Conservation (phyloP, 2,113 vertebrate species). For the Sebastes fasciatus region DNA sequence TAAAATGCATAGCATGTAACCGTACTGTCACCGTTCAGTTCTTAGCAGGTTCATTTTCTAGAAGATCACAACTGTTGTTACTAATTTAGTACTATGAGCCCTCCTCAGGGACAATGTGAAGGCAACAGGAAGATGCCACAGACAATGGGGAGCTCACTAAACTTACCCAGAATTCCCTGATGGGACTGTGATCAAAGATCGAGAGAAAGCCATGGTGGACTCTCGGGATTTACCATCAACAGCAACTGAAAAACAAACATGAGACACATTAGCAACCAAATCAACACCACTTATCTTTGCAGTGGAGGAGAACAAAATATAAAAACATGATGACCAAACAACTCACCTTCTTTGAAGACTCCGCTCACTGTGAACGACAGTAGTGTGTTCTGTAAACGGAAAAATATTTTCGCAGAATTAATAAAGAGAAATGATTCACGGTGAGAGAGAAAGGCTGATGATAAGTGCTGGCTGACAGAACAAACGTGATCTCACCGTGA, state of each 20-base stretch:
- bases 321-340: neutral
- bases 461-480: neutral
- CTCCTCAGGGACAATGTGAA: neutral
- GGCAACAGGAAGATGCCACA: neutral
- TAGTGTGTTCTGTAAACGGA: constrained; percentile 85
- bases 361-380: constrained; percentile 91
- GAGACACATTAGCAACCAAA: constrained; percentile 8
- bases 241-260: constrained; percentile 62
- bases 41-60: neutral
- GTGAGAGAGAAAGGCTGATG: neutral
- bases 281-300: neutral
- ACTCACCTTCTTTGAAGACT: constrained; percentile 91
- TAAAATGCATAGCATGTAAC: neutral
- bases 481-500: constrained; percentile 80
- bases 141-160: constrained; percentile 23
- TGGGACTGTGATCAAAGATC: constrained; percentile 91
- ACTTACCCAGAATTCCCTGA: constrained; percentile 88
- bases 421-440: neutral
- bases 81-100: neutral
- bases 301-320: neutral
- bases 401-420: neutral
- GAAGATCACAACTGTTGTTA: neutral
- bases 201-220: constrained; percentile 88
- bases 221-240: constrained; percentile 89
- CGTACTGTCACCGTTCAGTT: neutral